phyloP scores from a whole-genome alignment of 2,797 vertebrate species.

The Poecilia picta region DNA sequence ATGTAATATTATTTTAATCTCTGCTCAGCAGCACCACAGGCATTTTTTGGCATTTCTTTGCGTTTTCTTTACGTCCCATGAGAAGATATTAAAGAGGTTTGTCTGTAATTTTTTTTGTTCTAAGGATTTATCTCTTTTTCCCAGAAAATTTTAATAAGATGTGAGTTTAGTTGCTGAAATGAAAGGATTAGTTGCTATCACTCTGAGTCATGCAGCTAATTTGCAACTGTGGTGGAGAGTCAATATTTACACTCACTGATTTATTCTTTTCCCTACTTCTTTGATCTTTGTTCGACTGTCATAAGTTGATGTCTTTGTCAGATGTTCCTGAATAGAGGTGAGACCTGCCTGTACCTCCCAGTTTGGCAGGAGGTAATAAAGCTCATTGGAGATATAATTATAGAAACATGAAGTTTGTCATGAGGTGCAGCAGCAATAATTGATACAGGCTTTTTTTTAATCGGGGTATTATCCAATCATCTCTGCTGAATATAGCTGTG shows the following conservation, averaged over 20 bases:
- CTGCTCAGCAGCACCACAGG: neutral
- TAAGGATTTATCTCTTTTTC: conserved; percentile 21
- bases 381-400: conserved; percentile 35
- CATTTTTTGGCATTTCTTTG: neutral
- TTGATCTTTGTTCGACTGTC: conserved; percentile 75
- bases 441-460: conserved; percentile 37
- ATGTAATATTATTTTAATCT: conserved; percentile 10
- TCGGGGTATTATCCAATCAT: conserved; percentile 45
- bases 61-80: conserved; percentile 12
- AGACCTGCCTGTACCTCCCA: conserved; percentile 12
- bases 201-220: conserved; percentile 56
- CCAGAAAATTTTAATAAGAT: conserved; percentile 17
- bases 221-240: conserved; percentile 63
- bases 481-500: conserved; percentile 48
- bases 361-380: conserved; percentile 20
- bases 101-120: conserved; percentile 27
- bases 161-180: conserved; percentile 27
- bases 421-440: conserved; percentile 48
- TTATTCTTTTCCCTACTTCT: conserved; percentile 63
- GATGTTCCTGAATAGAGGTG: conserved; percentile 44
- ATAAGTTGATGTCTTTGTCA: conserved; percentile 71
- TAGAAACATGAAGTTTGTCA: conserved; percentile 31
- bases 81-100: conserved; percentile 10
- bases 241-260: conserved; percentile 78
- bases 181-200: conserved; percentile 64